phyloP scores from a whole-genome alignment of 2,888 invertebrate genomes.

The Rhagium mordax region DNA sequence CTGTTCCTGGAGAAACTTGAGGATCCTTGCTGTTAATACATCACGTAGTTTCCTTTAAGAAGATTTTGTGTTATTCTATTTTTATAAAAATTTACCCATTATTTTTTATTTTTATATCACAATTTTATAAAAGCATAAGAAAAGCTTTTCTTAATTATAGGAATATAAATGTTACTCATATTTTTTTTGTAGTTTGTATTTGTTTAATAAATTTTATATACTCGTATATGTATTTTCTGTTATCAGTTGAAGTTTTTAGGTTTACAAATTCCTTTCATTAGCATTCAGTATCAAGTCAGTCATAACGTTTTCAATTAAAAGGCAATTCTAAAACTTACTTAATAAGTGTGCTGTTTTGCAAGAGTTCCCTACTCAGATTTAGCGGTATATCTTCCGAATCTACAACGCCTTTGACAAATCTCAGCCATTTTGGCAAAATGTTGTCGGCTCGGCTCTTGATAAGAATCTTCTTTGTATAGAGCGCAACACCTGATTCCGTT shows the following conservation, averaged over 20 bases:
- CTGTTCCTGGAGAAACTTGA: constrained; percentile 90
- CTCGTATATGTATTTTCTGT: too few species aligned
- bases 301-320: too few species aligned
- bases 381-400: constrained; percentile 99
- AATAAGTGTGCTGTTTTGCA: constrained; percentile 95
- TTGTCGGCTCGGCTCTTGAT: constrained; percentile 94
- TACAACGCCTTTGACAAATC: constrained; percentile 97
- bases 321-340: too few species aligned
- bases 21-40: constrained; percentile 86
- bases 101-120: neutral
- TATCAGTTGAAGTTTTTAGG: too few species aligned
- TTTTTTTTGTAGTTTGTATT: too few species aligned
- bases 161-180: neutral
- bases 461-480: constrained; percentile 93
- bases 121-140: constrained; percentile 2
- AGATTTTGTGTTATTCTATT: constrained; percentile 7
- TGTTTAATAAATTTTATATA: too few species aligned
- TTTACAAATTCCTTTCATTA: too few species aligned
- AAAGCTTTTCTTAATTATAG: neutral
- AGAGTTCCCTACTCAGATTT: constrained; percentile 94
- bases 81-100: neutral
- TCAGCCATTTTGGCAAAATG: constrained; percentile 93
- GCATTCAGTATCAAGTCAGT: too few species aligned
- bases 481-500: constrained; percentile 86
- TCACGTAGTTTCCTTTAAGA: constrained; percentile 82